Base-by-base conservation (phyloP, 2,797 vertebrate genomes). In the Philypnodon macrostomus region DNA sequence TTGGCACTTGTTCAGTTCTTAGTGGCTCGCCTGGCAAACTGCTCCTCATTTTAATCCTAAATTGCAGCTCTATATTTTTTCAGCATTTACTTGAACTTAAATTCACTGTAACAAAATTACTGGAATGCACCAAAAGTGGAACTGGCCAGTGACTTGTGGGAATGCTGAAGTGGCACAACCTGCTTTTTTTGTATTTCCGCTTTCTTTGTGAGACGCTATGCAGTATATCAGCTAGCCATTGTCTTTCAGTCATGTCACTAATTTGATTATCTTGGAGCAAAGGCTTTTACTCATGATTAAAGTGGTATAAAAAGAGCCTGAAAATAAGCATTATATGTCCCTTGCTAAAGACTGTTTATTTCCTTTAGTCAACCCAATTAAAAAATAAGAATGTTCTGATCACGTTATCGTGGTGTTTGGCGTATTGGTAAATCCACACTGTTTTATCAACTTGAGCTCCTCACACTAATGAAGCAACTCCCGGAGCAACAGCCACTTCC, bases 21-120 rank as follows among this genome's bases (percentile, higher is more conserved):
- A 34, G 58, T 56, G 49, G 61, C 72, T 77, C 12, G 50, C 67
- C 64, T 42, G 23, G 63, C 84, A 69, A 63, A 77, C 72, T 75
- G 77, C 73, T 81, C 78, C 60, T 75, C 67, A 83, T 70, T 72
- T 69, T 69, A 70, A 59, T 73, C 70, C 59, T 63, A 57, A 71
- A 75, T 58, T 58, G 37, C 64, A 53, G 55, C 56, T 77, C 36
- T 32, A 58, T 52, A 41, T 73, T 68, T 79, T n/a, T 55, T 67
- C 58, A n/a, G 27, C 16, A 18, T 44, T 67, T 40, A 69, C 64
- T 74, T 40, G 63, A 70, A 70, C 44, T 27, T 33, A 31, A 64
- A 64, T 60, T 21, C 49, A 48, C 41, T 47, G 29, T 27, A 65
- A 53, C 50, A 57, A 62, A 65, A 57, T 55, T 39, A 35, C 10